Evolutionary conservation across 2,888 invertebrate species (phyloP).

Genomic region (Spilarctia lutea): DNA sequence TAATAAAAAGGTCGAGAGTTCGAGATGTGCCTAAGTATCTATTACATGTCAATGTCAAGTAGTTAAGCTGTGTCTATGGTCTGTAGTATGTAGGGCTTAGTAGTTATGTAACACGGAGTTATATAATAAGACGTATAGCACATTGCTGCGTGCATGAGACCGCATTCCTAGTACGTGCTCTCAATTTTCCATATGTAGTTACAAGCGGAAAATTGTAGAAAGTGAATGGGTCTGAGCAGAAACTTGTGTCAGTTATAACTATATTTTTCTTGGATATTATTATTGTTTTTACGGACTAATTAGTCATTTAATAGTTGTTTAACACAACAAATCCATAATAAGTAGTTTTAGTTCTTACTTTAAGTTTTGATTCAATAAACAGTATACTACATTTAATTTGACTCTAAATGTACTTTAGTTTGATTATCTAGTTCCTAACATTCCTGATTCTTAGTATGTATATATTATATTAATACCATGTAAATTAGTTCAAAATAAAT

Average conservation of each 20-base stretch:
- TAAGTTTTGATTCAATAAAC: background rate
- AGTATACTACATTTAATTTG: too few relatives aligned
- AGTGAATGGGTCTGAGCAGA: conserved; percentile 8
- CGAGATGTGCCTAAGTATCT: conserved; percentile 21
- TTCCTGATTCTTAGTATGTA: background rate
- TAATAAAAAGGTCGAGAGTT: conserved; percentile 26
- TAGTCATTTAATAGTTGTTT: background rate
- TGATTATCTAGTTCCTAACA: background rate
- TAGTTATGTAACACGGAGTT: conserved; percentile 12
- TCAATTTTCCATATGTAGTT: conserved; percentile 15
- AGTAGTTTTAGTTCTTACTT: background rate
- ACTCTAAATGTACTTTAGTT: background rate
- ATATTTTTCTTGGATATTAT: background rate
- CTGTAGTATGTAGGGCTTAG: background rate
- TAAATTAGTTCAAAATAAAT: too few relatives aligned
- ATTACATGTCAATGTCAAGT: conserved; percentile 39
- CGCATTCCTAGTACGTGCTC: conserved; percentile 27
- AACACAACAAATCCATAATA: too few relatives aligned
- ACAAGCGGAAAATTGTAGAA: conserved; percentile 24
- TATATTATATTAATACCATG: too few relatives aligned
- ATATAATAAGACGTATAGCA: conserved; percentile 11
- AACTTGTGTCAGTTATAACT: background rate
- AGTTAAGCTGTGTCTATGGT: conserved; percentile 12
- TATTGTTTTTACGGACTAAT: background rate
- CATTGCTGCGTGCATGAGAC: conserved; percentile 8